Evolutionary conservation across 2,797 vertebrate species (phyloP).

Genomic region (Notolepis coatsorum): DNA sequence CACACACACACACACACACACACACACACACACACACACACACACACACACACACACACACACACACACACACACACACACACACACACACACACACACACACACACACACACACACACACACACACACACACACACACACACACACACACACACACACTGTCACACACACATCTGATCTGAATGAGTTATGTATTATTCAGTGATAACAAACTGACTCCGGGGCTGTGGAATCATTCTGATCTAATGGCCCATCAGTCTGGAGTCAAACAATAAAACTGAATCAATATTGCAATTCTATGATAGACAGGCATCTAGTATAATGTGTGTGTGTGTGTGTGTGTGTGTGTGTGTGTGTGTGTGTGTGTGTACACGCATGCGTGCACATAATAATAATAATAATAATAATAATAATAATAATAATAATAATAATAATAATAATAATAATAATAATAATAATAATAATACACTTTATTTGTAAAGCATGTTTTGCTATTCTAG

Average conservation of each 20-base stretch:
- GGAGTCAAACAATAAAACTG: background rate
- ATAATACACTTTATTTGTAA: too few species aligned
- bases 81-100: conserved; percentile 4
- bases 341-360: background rate
- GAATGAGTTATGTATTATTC: background rate
- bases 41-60: conserved; percentile 11
- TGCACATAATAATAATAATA: too few species aligned
- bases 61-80: background rate
- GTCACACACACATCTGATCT: too few species aligned
- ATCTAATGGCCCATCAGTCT: background rate
- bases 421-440: too few species aligned
- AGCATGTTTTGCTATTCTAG: too few species aligned
- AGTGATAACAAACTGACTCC: background rate
- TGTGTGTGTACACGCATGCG: too few species aligned
- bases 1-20: conserved; percentile 10
- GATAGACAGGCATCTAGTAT: too few species aligned
- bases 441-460: too few species aligned
- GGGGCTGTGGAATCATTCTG: background rate
- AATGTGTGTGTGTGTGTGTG: background rate
- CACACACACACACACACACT: too few species aligned
- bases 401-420: too few species aligned
- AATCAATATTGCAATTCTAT: background rate
- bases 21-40: conserved; percentile 8
- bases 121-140: too few species aligned
- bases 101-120: too few species aligned